Evolutionary conservation across 2,888 invertebrate genomes (phyloP), one percentile per base, ranked within the genome.

Genomic region (Amphipoea oculea): DNA sequence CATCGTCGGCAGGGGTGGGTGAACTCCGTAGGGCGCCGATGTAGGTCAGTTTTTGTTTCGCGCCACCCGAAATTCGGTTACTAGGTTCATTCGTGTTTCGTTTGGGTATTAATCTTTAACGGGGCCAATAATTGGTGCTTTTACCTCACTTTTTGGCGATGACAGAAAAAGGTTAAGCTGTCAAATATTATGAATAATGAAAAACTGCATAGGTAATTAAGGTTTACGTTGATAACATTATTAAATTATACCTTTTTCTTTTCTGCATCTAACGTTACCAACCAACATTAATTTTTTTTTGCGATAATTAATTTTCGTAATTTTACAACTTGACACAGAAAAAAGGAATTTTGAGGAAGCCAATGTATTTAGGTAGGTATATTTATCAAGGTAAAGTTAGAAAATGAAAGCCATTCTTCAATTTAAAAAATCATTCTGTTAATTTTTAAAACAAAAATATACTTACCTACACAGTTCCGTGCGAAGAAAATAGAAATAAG

Each of bases 11-110:
- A 92, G 96, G 96, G 96, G 96, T 96, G 96, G 96, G 91, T 96
- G 96, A 96, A 96, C 96, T 94, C 95, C 91, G 93, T 94, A 94
- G 96, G 96, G 96, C 95, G 96, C 95, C 91, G 90, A 96, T 96
- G 95, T 97, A 96, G 97, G 97, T 97, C 97, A 96, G 96, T 96
- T 97, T 96, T 97, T 96, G 97, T 96, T 96, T 96, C 95, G 96
- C 96, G 96, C 95, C 95, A 94, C 93, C 94, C 96, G 94, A 96
- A 97, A 96, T 96, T 97, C 96, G 97, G 96, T 97, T 96, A 97
- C 94, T 96, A 90, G 96, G 96, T 95, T 94, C 91, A 90, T 91
- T 93, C 92, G 91, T 91, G 92, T 89, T 91, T 85, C 91, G 88
- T 91, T 92, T 89, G 86, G 71, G 89, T 90, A 90, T 89, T 90